Base-by-base conservation (phyloP, 2,888 invertebrate genomes). In the Trissolcus brochymenae region DNA sequence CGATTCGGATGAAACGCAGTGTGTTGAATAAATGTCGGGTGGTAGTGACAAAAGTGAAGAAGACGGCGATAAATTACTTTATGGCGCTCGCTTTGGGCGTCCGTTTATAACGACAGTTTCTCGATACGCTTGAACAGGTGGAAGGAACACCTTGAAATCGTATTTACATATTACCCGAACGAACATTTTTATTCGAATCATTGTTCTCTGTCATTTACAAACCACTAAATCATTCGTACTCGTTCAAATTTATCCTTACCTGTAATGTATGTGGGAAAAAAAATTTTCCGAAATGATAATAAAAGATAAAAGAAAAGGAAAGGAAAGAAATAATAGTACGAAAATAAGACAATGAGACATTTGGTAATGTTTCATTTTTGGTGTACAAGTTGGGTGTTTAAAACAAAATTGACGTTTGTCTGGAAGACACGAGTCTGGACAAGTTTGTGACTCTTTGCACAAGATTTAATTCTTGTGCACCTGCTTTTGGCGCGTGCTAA, bases 401-500 rank as follows among this genome's bases (percentile, higher is more conserved):
- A 7, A 29, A 35, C 9, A 35, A 35, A 35, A 35, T 11, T 11
- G 9, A 9, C 0, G 61, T 56, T 68, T 68, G 71, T 74, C 61
- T 50, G 57, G 65, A 68, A 49, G 65, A 64, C 53, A 61, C 19
- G 49, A 53, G 76, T 57, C 57, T 56, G 67, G 76, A 76, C 67
- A 64, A 59, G 72, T 76, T 66, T 59, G 57, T 56, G 72, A 64
- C 59, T 79, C 82, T 83, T 81, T 81, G 79, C 81, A 78, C 80
- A 84, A 84, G 84, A 84, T 84, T 84, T 84, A 84, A 81, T 83
- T 82, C 78, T 76, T 80, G 79, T 80, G 81, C 81, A 80, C 84
- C 84, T 84, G 84, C 84, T 80, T 35, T 35, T 77, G 83, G 83
- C 84, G 83, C 84, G 84, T 84, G 84, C 84, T 81, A 79, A 76